Percentiles rank a stretch among this genome's conserved stretches.
phyloP scores from a whole-genome alignment of 2,888 invertebrate species.

The Nephrotoma guestfalica region DNA sequence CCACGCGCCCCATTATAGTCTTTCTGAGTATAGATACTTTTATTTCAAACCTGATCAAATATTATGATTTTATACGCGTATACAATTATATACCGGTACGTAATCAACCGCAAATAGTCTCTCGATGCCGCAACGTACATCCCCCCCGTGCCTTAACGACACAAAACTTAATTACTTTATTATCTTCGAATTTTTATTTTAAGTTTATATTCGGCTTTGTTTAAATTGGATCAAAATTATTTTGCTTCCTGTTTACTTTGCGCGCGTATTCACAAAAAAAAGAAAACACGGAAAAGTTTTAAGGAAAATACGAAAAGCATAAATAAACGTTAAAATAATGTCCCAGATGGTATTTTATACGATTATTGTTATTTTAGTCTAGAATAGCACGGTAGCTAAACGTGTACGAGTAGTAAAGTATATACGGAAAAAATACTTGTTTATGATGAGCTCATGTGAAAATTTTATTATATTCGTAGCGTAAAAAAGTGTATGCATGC shows the following conservation, averaged over 20 bases:
- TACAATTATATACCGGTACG: background rate
- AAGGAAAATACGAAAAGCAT: background rate
- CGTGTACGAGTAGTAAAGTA: background rate
- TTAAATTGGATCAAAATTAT: background rate
- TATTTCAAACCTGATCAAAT: background rate
- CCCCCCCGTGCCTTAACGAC: background rate
- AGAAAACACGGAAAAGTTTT: background rate
- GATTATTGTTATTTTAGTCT: background rate
- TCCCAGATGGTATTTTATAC: background rate
- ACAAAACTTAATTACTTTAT: background rate
- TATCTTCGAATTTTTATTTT: background rate
- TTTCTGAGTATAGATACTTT: background rate
- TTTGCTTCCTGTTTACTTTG: background rate
- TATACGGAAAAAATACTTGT: background rate
- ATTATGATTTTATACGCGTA: background rate
- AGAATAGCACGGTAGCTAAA: background rate
- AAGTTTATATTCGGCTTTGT: background rate
- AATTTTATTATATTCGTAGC: background rate
- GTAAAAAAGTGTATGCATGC: background rate
- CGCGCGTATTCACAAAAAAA: background rate
- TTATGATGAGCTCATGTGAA: background rate
- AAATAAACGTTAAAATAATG: background rate
- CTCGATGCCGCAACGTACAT: background rate
- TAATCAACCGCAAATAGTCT: background rate
- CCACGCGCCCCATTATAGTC: background rate